A percentile compares a stretch with the other conserved stretches of the same genome.
Evolutionary conservation across 2,888 invertebrate species (phyloP).

Genomic region (Xestia c-nigrum): DNA sequence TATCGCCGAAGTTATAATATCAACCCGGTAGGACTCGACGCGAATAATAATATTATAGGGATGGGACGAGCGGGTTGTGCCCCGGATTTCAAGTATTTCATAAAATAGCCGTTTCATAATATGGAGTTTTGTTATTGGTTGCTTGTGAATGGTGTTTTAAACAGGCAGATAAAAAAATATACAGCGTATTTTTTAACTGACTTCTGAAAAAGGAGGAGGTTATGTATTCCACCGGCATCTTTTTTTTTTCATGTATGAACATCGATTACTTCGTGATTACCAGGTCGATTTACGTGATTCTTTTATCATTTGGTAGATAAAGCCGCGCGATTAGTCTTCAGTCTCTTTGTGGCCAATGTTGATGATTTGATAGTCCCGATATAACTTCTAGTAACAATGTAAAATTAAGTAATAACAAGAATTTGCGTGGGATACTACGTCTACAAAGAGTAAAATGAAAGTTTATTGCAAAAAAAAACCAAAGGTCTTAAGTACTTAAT

Average conservation of each 20-base stretch:
- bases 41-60: conserved; percentile 69
- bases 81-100: neutral
- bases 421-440: no score
- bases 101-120: neutral
- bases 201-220: neutral
- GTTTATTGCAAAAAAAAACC: neutral
- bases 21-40: conserved; percentile 63
- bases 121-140: neutral
- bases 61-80: conserved; percentile 14
- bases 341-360: no score
- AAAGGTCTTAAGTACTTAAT: neutral
- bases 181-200: neutral
- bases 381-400: no score
- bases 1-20: conserved; percentile 74
- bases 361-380: no score
- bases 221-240: neutral
- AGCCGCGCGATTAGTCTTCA: no score
- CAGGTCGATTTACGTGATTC: no score
- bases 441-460: neutral
- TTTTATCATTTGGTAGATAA: no score
- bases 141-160: neutral
- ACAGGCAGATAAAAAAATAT: neutral
- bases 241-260: no score
- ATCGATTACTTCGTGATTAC: no score
- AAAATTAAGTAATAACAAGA: no score